Base-by-base conservation (phyloP, 2,797 vertebrate species). In the Lutjanus argentimaculatus region DNA sequence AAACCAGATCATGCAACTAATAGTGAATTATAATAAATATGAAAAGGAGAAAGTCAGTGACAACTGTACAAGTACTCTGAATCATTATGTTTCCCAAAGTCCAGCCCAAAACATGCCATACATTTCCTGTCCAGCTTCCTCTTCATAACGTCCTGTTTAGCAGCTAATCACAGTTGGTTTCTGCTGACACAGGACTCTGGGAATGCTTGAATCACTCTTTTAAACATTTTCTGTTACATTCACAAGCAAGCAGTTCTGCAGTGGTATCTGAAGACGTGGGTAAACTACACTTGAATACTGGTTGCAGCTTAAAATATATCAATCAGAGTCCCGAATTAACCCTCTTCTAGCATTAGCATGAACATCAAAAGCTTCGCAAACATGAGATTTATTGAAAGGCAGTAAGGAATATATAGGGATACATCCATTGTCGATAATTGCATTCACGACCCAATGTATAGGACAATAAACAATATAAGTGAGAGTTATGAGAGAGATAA, bases 61-160 rank as follows among this genome's bases (percentile, higher is more conserved):
- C 25, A 70, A 71, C 40, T 64, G 15, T 17, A 19, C 25, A 40
- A 6, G 22, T 7, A 7, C 8, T 56, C 1, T 30, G 43, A 49
- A 51, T 56, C 42, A 56, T 42, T n/a, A 40, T 3, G 56, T 70
- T 75, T 77, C 58, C 61, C 17, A 71, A 70, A 10, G 11, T 45
- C 4, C 10, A 70, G 22, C 16, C 19, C 12, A 17, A 43, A 19
- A 67, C 62, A 75, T 71, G 83, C 6, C 46, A 72, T 14, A 66
- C 62, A 84, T 81, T 91, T 94, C 90, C 92, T 91, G 87, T 57
- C 61, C 9, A 58, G 76, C 82, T 93, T 94, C 92, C 92, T 85
- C 74, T 89, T 79, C 49, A 61, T 25, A 16, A 36, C 80, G 89
- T 94, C 91, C 92, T 84, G 79, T 91, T 77, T 49, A 83, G 77